Evolutionary conservation across 2,113 vertebrate species (phyloP).

Genomic region (Chaetops frenatus): DNA sequence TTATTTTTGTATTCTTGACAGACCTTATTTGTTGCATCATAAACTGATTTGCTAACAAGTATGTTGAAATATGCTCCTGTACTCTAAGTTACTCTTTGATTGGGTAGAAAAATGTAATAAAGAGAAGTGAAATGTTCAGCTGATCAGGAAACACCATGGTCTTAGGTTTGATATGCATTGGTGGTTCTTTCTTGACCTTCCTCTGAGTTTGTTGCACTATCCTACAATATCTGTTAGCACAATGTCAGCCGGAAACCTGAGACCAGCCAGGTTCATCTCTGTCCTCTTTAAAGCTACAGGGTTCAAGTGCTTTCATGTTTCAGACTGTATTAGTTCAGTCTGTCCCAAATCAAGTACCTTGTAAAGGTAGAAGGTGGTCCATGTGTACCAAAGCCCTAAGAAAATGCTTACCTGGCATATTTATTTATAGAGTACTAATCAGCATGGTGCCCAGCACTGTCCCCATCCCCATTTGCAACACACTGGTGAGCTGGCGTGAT

Average conservation of each 20-base stretch:
- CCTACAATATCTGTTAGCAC: not conserved
- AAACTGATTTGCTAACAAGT: not conserved
- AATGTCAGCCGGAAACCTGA: not conserved
- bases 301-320: not conserved
- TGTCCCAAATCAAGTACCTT: not conserved
- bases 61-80: not conserved
- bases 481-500: not conserved
- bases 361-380: not conserved
- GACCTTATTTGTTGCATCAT: not conserved
- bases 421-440: constrained; percentile 20
- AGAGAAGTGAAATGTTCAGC: not conserved
- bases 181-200: not conserved
- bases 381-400: not conserved
- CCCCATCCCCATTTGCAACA: not conserved
- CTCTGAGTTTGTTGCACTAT: not conserved
- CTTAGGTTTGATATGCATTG: not conserved
- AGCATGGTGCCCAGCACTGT: not conserved
- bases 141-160: not conserved
- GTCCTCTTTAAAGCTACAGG: not conserved
- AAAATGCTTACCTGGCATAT: not conserved
- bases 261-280: not conserved
- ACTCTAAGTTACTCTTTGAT: not conserved
- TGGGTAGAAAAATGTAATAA: not conserved
- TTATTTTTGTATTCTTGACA: not conserved
- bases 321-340: not conserved